Evolutionary conservation across 2,797 vertebrate genomes (phyloP), one percentile per base, ranked within the genome.

Genomic region (Intellagama lesueurii): DNA sequence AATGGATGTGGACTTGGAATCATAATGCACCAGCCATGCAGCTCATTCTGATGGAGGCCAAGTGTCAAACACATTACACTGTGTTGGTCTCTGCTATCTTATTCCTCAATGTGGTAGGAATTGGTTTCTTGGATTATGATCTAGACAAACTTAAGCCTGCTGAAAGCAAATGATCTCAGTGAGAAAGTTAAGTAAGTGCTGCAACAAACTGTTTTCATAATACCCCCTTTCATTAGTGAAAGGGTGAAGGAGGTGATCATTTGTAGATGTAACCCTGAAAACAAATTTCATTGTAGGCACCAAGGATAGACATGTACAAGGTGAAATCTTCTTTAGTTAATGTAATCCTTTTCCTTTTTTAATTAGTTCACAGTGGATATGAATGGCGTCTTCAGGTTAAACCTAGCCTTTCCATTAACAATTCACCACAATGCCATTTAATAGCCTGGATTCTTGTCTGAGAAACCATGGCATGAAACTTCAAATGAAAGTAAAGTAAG

Each of bases 401-500:
- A 52, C 19, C 14, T 52, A 56, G 32, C 44, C 14, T 87, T 81
- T 87, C 32, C 26, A 56, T 81, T 72, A 77, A 81, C 70, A 72
- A 24, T 52, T 69, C n/a, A 49, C 4, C 60, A 30, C 26, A 35
- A 60, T 77, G 47, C 32, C 30, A 77, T 83, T 88, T 88, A 83
- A 88, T 77, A 83, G n/a, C 26, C 60, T 83, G 44, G 22, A 83
- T 83, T 83, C 24, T 83, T 88, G 69, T 77, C 64, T 77, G n/a
- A 69, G 44, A 60, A 88, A 83, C 60, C 80, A 68, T 56, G 32
- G 72, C 60, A 77, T 30, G 73, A 78, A 5, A 24, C 82, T 78
- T 70, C 75, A 81, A 70, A 84, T 77, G 47, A 68, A 88, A 83
- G 47, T 79, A 81, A 32, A 75, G 60, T 81, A 88, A 84, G 60